Conservation (phyloP, 92 coral and sea anemone species). For the Phenganax marumi region DNA sequence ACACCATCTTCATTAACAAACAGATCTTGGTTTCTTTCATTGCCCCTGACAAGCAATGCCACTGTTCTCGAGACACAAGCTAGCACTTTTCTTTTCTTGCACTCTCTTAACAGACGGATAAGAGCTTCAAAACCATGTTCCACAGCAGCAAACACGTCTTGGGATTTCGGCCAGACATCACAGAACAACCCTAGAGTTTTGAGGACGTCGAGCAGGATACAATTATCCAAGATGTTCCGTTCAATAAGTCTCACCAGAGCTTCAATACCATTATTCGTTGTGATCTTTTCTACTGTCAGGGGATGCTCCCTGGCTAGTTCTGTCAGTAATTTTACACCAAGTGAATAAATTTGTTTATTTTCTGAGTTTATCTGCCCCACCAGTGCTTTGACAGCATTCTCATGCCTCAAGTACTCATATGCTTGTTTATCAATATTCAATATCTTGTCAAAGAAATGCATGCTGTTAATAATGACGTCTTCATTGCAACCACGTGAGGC, state of each 20-base stretch:
- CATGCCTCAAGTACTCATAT: slow-evolving; percentile 56
- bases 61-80: slow-evolving; percentile 85
- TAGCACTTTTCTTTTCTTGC: slow-evolving; percentile 80
- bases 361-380: slow-evolving; percentile 62
- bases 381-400: slow-evolving; percentile 62
- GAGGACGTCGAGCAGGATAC: slow-evolving; percentile 69
- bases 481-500: slow-evolving; percentile 62
- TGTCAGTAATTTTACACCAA: slow-evolving; percentile 71
- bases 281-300: slow-evolving; percentile 66
- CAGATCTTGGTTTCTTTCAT: slow-evolving; percentile 82
- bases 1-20: slow-evolving; percentile 90
- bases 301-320: slow-evolving; percentile 61
- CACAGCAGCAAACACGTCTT: slow-evolving; percentile 73
- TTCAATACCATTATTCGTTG: slow-evolving; percentile 78
- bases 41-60: slow-evolving; percentile 64
- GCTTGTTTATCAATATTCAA: slow-evolving; percentile 46
- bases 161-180: slow-evolving; percentile 70
- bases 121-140: slow-evolving; percentile 70
- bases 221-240: slow-evolving; percentile 64
- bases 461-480: slow-evolving; percentile 65
- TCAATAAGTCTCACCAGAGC: slow-evolving; percentile 65
- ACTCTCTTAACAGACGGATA: slow-evolving; percentile 64
- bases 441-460: slow-evolving; percentile 70
- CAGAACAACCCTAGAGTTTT: slow-evolving; percentile 68
- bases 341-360: slow-evolving; percentile 65